Percentiles rank a stretch among this genome's conserved stretches.
These are phyloP conservation scores for Cecidostiba fungosa DNA, from an alignment of 2,888 invertebrate species.

Conservation along the genomic window DNA sequence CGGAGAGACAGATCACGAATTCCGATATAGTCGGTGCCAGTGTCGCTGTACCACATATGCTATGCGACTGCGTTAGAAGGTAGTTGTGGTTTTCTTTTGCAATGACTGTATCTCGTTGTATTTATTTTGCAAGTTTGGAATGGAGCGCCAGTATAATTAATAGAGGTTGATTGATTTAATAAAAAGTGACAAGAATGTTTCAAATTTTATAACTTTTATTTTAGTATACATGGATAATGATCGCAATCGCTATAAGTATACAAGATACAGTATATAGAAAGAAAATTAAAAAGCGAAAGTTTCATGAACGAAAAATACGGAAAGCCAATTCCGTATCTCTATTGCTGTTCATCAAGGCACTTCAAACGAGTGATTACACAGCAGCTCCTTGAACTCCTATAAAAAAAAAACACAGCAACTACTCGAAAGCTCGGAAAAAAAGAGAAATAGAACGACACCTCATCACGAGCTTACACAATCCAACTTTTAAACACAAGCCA, in stretches of 20 bases:
- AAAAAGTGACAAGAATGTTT: too few species aligned
- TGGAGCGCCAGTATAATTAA: neutral
- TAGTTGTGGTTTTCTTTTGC: neutral
- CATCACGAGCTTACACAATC: slow-evolving; percentile 24
- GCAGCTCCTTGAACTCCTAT: neutral
- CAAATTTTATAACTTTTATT: neutral
- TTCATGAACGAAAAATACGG: neutral
- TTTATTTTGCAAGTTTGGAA: neutral
- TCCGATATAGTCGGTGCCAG: slow-evolving; percentile 20
- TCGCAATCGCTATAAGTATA: neutral
- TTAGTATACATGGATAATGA: neutral
- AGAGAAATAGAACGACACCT: neutral
- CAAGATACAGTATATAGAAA: too few species aligned
- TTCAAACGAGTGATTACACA: neutral
- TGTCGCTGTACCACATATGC: neutral
- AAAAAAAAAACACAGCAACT: neutral
- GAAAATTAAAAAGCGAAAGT: neutral
- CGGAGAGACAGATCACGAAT: slow-evolving; percentile 68
- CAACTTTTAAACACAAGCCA: slow-evolving; percentile 19
- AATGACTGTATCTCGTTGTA: neutral
- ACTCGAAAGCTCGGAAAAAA: slow-evolving; percentile 41
- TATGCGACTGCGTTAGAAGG: neutral
- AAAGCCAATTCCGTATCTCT: neutral
- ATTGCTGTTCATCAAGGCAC: neutral
- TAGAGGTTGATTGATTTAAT: neutral